Conservation (phyloP, 2,113 vertebrate genomes). For the Lonchura striata region DNA sequence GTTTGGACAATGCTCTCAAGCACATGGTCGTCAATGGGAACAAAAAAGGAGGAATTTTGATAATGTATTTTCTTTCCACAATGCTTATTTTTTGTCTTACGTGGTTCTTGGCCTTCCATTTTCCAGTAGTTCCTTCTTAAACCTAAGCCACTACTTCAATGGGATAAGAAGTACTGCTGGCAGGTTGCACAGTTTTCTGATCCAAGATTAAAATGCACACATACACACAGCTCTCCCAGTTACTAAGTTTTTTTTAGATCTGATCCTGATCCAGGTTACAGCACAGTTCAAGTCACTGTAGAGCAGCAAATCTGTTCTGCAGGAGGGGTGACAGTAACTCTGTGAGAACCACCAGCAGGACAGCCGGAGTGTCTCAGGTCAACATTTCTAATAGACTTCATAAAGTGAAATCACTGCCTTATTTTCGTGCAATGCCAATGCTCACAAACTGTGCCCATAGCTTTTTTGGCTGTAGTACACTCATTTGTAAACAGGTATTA, state of each 20-base stretch:
- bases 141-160: neutral
- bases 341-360: neutral
- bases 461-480: neutral
- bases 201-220: neutral
- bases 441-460: neutral
- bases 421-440: neutral
- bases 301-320: accelerated
- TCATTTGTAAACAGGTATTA: neutral
- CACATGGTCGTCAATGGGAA: neutral
- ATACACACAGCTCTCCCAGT: neutral
- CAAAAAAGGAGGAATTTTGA: neutral
- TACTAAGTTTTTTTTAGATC: neutral
- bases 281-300: neutral
- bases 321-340: neutral
- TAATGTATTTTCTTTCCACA: neutral
- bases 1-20: neutral
- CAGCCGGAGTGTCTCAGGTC: neutral
- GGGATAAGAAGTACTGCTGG: neutral
- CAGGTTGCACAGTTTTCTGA: neutral
- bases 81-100: neutral
- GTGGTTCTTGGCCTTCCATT: neutral
- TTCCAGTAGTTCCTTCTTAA: neutral
- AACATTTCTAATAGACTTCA: neutral
- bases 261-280: neutral
- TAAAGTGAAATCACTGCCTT: neutral